These are phyloP conservation scores for Trididemnum miniatum DNA, from an alignment of 23 tunicate genomes.

Conservation along the genomic window DNA sequence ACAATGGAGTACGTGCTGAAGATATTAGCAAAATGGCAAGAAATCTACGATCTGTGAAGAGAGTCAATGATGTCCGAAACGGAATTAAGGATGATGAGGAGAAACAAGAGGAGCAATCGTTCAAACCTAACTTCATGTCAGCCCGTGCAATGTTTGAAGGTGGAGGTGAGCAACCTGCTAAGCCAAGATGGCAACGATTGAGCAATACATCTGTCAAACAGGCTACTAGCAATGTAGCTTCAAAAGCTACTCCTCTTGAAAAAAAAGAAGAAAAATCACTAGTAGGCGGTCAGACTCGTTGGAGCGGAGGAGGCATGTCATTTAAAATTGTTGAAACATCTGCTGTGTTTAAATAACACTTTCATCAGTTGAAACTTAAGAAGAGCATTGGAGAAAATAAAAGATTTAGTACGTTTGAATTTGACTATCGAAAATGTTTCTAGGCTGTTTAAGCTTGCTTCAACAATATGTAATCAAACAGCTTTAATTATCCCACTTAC, in stretches of 20 bases:
- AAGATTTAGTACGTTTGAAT: too few species aligned
- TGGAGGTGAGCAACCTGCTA: neutral
- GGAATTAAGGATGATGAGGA: neutral
- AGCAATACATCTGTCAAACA: conserved; percentile 6
- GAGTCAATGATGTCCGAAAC: neutral
- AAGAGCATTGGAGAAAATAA: too few species aligned
- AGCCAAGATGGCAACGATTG: conserved; percentile 23
- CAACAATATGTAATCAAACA: too few species aligned
- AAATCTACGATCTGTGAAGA: conserved; percentile 8
- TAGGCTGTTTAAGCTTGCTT: too few species aligned
- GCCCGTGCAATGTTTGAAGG: conserved; percentile 47
- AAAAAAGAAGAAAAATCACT: neutral
- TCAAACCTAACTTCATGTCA: conserved; percentile 16
- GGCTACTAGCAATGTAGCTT: conserved; percentile 1
- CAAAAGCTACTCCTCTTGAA: conserved; percentile 13
- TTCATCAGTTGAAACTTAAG: too few species aligned
- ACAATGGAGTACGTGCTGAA: neutral
- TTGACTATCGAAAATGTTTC: too few species aligned
- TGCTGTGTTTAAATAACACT: conserved; percentile 22
- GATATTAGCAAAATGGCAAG: neutral
- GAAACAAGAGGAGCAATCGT: neutral
- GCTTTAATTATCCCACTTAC: too few species aligned
- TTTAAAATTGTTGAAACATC: conserved; percentile 76
- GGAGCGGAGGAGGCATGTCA: conserved; percentile 43
- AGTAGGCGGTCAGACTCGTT: conserved; percentile 8